Percentiles rank a stretch among this genome's conserved stretches.
Conservation (phyloP, 64 coral and sea anemone species). For the Exaiptasia diaphana region DNA sequence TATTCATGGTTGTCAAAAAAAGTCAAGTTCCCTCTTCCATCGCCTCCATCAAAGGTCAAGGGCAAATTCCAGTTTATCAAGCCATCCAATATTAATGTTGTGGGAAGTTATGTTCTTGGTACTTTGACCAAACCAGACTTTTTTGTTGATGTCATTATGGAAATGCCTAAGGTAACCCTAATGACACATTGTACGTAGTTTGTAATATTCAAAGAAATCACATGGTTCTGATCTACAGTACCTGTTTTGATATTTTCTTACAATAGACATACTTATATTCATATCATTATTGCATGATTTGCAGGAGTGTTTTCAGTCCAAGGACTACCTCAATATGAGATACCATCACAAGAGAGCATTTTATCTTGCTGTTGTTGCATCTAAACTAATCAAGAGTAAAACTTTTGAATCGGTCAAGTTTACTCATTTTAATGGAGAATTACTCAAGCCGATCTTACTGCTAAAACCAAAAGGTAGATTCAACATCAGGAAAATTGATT, state of each 20-base stretch:
- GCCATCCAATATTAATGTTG: slow-evolving; percentile 59
- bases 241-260: too few relatives aligned
- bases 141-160: slow-evolving; percentile 68
- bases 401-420: slow-evolving; percentile 71
- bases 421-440: slow-evolving; percentile 56
- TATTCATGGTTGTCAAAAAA: slow-evolving; percentile 47
- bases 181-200: not conserved
- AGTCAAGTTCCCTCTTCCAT: slow-evolving; percentile 58
- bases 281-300: too few relatives aligned
- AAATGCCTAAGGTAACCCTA: slow-evolving; percentile 83
- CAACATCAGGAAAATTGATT: not conserved
- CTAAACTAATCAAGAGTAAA: slow-evolving; percentile 44
- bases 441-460: slow-evolving; percentile 61
- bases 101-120: slow-evolving; percentile 74
- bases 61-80: slow-evolving; percentile 71
- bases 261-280: too few relatives aligned
- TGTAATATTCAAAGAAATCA: not conserved
- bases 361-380: slow-evolving; percentile 54
- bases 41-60: slow-evolving; percentile 42
- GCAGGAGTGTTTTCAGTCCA: slow-evolving; percentile 76
- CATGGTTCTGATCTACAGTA: too few relatives aligned
- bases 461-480: slow-evolving; percentile 84
- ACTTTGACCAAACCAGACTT: slow-evolving; percentile 69
- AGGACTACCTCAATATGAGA: slow-evolving; percentile 76
- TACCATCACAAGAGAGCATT: slow-evolving; percentile 78